Evolutionary conservation across 2,797 vertebrate species (phyloP), one percentile per base, ranked within the genome.

Genomic region (Lepus oiostolus): DNA sequence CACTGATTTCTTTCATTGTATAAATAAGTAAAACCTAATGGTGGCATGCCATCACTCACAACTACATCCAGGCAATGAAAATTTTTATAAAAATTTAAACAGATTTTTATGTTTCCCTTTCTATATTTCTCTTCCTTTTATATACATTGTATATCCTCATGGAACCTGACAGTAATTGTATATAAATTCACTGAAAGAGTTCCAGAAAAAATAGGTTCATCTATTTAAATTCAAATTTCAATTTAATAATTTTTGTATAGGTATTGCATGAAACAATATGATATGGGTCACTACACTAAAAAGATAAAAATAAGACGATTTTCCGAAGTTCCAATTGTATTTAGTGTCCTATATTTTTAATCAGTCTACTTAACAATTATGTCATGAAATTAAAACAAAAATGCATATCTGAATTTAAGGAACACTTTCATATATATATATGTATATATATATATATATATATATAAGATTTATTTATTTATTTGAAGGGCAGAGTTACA

Each of bases 311-410:
- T n/a, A 1, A 58, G 13, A 5, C 19, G 62, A 14, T 50, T 74
- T 82, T 82, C n/a, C 75, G 50, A 93, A 93, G 91, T 89, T 81
- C 26, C 91, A 71, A 85, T 83, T 90, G 35, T 65, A 82, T 32
- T 70, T 9, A 0, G 16, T 76, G 12, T 7, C 28, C 8, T 80
- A 0, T 80, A n/a, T 71, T 85, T 93, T 88, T 88, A 90, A 87
- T 83, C 91, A 11, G 42, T 63, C 8, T 50, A 7, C n/a, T 42
- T 92, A 16, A 8, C 71, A 95, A 71, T 13, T 74, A 24, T 87
- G 62, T 7, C 21, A 30, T 83, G 42, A 30, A 85, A 71, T 54
- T 96, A 67, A 30, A 68, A 50, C 7, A 68, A 85, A 90, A 86
- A 72, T 77, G 12, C 3, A 26, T 47, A 63, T 54, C 54, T 71